Base-by-base conservation (phyloP, 2,797 vertebrate species). In the Sebastes oblongus region DNA sequence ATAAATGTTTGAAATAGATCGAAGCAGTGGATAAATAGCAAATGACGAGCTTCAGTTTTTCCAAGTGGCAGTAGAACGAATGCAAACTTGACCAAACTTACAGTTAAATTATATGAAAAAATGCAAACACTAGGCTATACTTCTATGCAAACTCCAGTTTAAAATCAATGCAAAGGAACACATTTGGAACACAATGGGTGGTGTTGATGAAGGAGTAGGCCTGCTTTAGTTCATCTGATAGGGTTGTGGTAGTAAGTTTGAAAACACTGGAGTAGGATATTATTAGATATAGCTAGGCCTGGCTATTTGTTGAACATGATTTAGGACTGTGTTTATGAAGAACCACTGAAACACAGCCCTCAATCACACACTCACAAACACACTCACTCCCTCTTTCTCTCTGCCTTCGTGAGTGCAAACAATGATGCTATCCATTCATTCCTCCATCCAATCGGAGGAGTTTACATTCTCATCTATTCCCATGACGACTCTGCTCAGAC, bases 381-480 rank as follows among this genome's bases (percentile, higher is more conserved):
- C 67, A 9, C 56, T 13, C 61, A 5, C 69, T 13, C 32, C 9
- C 62, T 9, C 52, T 55, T 20, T 14, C 42, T 76, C 77, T 66
- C 65, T 42, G 68, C 59, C 46, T 72, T 46, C 22, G 16, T 24
- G 39, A 71, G 72, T 13, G 24, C 68, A 88, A 77, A 86, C 87
- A 83, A 77, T 64, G 70, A 86, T 76, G 75, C 78, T 67, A 66
- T 80, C 80, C 80, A 83, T 73, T 85, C 78, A 72, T 9, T 81
- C 69, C 27, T 70, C 79, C 58, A 36, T 75, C 86, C 81, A 88
- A 67, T 87, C 69, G 13, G 58, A 85, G 74, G 79, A 81, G 72
- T 82, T 87, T 72, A 67, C 79, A 75, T 77, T 80, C 78, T 82
- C 74, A 58, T 72, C 22, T 79, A 81, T 77, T 89, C 89, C 90